A percentile compares a stretch with the other conserved stretches of the same genome.
Evolutionary conservation across 2,888 invertebrate species (phyloP).

Genomic region (Pristionchus japonicus): DNA sequence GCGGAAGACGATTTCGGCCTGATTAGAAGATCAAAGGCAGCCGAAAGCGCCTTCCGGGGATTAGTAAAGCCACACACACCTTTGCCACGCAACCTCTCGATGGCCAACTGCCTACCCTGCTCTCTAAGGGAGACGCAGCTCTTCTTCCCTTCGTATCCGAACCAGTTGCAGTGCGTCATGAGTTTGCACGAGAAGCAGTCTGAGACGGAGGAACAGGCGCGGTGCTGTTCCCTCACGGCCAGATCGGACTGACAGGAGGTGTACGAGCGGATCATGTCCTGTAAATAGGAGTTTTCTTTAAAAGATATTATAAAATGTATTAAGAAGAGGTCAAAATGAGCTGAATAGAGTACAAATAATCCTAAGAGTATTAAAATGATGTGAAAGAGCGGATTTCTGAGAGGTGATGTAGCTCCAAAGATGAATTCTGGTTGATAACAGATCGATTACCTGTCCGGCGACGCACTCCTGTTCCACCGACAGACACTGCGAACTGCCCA

Average conservation of each 20-base stretch:
- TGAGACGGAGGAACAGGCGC: slow-evolving; percentile 62
- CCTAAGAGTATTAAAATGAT: too few species aligned
- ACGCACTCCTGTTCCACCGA: slow-evolving; percentile 62
- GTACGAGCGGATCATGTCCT: slow-evolving; percentile 47
- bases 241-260: slow-evolving; percentile 23
- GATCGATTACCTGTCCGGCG: slow-evolving; percentile 54
- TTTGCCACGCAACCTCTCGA: too few species aligned
- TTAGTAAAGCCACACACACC: neutral
- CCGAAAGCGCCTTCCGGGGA: too few species aligned
- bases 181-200: slow-evolving; percentile 70
- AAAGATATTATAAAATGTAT: too few species aligned
- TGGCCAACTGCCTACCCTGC: slow-evolving; percentile 57
- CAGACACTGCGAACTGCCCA: slow-evolving; percentile 65
- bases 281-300: too few species aligned
- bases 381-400: too few species aligned
- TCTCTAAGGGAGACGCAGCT: slow-evolving; percentile 62
- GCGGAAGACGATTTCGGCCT: too few species aligned
- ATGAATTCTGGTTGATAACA: neutral
- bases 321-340: too few species aligned
- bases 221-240: neutral
- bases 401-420: too few species aligned
- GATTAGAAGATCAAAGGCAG: too few species aligned
- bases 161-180: slow-evolving; percentile 70
- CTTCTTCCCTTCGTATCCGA: slow-evolving; percentile 61
- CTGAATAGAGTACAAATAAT: too few species aligned